Conservation (phyloP, 2,113 vertebrate species). For the Machaerirhynchus nigripectus region DNA sequence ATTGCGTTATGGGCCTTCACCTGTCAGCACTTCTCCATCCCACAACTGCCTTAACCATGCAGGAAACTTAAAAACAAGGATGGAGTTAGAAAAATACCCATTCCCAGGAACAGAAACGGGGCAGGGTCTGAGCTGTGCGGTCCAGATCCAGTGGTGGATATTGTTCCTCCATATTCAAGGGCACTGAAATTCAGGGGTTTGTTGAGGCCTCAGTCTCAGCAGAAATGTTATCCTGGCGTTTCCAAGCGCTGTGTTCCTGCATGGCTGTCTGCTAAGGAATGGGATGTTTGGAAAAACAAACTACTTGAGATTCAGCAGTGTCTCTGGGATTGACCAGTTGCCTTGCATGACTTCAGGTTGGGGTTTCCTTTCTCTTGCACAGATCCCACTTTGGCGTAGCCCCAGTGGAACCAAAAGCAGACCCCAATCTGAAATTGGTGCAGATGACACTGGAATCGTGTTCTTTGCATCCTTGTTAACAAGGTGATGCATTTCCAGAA, state of each 20-base stretch:
- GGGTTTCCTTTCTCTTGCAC: background rate
- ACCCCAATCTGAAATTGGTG: background rate
- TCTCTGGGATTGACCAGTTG: background rate
- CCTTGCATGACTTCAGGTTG: conserved; percentile 19
- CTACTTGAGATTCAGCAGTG: background rate
- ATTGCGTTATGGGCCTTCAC: background rate
- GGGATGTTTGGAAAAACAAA: background rate
- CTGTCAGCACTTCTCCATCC: conserved; percentile 13
- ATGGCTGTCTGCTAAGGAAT: conserved; percentile 1
- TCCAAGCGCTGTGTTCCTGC: background rate
- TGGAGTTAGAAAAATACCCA: background rate
- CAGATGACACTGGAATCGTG: background rate
- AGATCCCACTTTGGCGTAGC: background rate
- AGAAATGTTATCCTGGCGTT: background rate
- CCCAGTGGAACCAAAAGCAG: background rate
- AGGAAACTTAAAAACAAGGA: background rate
- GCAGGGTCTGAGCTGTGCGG: background rate
- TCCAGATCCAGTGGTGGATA: background rate
- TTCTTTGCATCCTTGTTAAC: background rate
- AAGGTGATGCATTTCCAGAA: background rate
- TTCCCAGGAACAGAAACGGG: background rate
- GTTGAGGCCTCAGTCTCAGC: background rate
- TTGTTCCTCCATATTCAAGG: background rate
- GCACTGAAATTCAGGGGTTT: background rate
- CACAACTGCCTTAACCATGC: conserved; percentile 11